Conservation (phyloP, 2,113 vertebrate species). For the Microcebus griseorufus region DNA sequence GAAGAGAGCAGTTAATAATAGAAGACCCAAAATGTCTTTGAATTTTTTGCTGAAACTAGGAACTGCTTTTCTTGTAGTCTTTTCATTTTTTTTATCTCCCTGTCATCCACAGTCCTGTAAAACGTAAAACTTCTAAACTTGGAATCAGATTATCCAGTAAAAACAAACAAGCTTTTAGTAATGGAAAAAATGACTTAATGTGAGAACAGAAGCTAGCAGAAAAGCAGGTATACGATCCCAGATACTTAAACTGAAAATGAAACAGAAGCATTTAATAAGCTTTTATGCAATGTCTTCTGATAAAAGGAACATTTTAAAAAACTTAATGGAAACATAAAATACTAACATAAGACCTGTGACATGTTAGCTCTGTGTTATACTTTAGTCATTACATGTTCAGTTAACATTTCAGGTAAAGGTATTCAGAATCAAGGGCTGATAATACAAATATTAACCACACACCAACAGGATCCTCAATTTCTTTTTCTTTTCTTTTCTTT, state of each 20-base stretch:
- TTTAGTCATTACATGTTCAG: slow-evolving; percentile 14
- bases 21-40: slow-evolving; percentile 24
- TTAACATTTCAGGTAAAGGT: slow-evolving; percentile 34
- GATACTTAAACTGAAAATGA: slow-evolving; percentile 39
- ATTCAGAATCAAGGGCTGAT: background rate
- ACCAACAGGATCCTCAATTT: background rate
- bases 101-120: slow-evolving; percentile 68
- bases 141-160: slow-evolving; percentile 72
- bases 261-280: slow-evolving; percentile 31
- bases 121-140: slow-evolving; percentile 71
- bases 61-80: slow-evolving; percentile 64
- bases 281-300: background rate
- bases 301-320: slow-evolving; percentile 23
- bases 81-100: slow-evolving; percentile 66
- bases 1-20: slow-evolving; percentile 66
- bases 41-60: slow-evolving; percentile 48
- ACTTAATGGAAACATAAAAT: background rate
- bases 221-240: slow-evolving; percentile 62
- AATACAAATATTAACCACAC: background rate
- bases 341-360: background rate
- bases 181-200: slow-evolving; percentile 76
- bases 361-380: background rate
- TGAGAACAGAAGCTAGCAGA: slow-evolving; percentile 54
- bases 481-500: background rate
- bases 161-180: slow-evolving; percentile 75